Evolutionary conservation across 2,888 invertebrate genomes (phyloP), one percentile per base, ranked within the genome.

Genomic region (Orchesellides sinensis): DNA sequence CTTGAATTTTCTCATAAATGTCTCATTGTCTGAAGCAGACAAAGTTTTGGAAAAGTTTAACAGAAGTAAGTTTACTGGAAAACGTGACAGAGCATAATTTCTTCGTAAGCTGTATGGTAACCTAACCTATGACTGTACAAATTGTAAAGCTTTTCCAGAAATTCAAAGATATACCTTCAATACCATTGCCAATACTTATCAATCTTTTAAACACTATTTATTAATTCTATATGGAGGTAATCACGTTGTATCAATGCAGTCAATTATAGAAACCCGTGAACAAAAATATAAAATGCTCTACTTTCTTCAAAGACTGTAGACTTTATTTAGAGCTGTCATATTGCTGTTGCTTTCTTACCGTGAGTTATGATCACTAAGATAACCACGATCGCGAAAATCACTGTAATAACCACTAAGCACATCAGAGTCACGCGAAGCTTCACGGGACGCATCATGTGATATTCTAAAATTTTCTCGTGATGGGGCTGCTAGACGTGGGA

Each of bases 281-380:
- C n/a, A n/a, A n/a, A n/a, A n/a, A n/a, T n/a, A n/a, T n/a, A n/a
- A n/a, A n/a, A n/a, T n/a, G n/a, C n/a, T n/a, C n/a, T n/a, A n/a
- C n/a, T n/a, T n/a, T n/a, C n/a, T n/a, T n/a, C n/a, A n/a, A n/a
- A n/a, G n/a, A n/a, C n/a, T n/a, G n/a, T n/a, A n/a, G n/a, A n/a
- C n/a, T n/a, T n/a, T n/a, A n/a, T n/a, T n/a, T n/a, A n/a, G n/a
- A n/a, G n/a, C n/a, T n/a, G 40, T 40, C 40, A 40, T 40, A 40
- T n/a, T n/a, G n/a, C n/a, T n/a, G n/a, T n/a, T n/a, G n/a, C n/a
- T 77, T 68, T 56, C 89, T 88, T 90, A 94, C 94, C 94, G 93
- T 84, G 95, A 93, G 90, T 94, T 95, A 89, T 95, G 95, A 90
- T 95, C 95, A 89, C 95, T 95, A 86, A 95, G 92, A 89, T 95